Percentiles rank a stretch among this genome's conserved stretches.
These are phyloP conservation scores for Drosophila greeni DNA, from an alignment of 2,888 invertebrate species.

Conservation along the genomic window DNA sequence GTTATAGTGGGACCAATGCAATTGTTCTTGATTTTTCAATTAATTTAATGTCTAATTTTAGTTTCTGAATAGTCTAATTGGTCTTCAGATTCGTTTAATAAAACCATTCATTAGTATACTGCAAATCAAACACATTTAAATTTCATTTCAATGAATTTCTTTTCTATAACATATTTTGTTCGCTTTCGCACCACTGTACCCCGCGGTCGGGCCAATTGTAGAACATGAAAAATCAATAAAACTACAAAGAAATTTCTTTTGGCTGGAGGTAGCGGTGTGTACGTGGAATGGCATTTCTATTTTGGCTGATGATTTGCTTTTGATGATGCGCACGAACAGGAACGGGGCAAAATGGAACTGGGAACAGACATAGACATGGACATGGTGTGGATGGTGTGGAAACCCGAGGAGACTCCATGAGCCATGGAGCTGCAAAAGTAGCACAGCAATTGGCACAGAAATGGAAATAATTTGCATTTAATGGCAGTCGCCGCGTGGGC, in stretches of 20 bases:
- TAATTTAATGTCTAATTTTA: no score
- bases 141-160: not conserved
- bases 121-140: not conserved
- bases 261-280: slow-evolving; percentile 35
- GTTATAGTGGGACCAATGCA: slow-evolving; percentile 19
- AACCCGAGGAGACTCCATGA: slow-evolving; percentile 6
- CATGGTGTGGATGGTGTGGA: slow-evolving; percentile 2
- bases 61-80: no score
- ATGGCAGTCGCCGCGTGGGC: slow-evolving; percentile 64
- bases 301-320: slow-evolving; percentile 63
- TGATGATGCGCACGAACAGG: slow-evolving; percentile 70
- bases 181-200: slow-evolving; percentile 19
- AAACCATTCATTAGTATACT: not conserved
- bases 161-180: not conserved
- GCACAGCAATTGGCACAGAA: slow-evolving; percentile 74
- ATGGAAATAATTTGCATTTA: slow-evolving; percentile 73
- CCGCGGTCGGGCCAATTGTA: slow-evolving; percentile 36
- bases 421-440: slow-evolving; percentile 50
- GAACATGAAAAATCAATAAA: slow-evolving; percentile 71
- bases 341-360: slow-evolving; percentile 37
- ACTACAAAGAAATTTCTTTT: slow-evolving; percentile 46
- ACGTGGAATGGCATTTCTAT: slow-evolving; percentile 46
- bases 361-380: slow-evolving; percentile 11
- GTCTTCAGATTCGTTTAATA: not conserved
- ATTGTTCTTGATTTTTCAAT: no score